Base-by-base conservation (phyloP, 2,888 invertebrate genomes). In the Apotomis betuletana region DNA sequence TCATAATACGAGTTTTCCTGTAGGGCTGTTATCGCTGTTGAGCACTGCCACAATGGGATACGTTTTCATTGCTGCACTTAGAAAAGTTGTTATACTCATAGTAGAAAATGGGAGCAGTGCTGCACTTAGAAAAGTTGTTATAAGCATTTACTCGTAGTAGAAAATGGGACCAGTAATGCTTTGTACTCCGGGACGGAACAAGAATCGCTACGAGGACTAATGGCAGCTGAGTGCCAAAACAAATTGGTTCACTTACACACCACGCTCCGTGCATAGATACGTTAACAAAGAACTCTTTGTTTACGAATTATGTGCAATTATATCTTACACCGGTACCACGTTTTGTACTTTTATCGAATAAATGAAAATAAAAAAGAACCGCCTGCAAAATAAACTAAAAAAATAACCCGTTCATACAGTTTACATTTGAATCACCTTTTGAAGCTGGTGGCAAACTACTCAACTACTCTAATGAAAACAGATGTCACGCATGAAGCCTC, bases 121-220 rank as follows among this genome's bases (percentile, higher is more conserved):
- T 15, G 60, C 46, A 9, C 13, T 49, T 46, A 46, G 46, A 60
- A 60, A 62, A 52, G 62, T 46, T 69, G 67, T 60, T 60, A 63
- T 44, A 27, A 27, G 27, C 27, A 27, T 27, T 27, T 27, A 27
- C 27, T 27, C 27, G 2, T 27, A 27, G 2, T 27, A 46, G 61
- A 54, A 64, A 74, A 74, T 64, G 70, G 67, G 52, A 74, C 71
- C 64, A 68, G 70, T 73, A 75, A 63, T 69, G 54, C 44, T 69
- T 62, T 57, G 67, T 55, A 8, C 15, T 61, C 57, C n/a, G 15
- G 13, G 44, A 4, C 46, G 63, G 71, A 72, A 70, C 58, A 58
- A 69, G 70, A 69, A 60, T 15, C 44, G 60, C 59, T 54, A 69
- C 69, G 4, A 6, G 41, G 44, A 51, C 55, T 69, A 74, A 75